phyloP scores from a whole-genome alignment of 2,888 invertebrate species.

The Toxonevra muliebris region DNA sequence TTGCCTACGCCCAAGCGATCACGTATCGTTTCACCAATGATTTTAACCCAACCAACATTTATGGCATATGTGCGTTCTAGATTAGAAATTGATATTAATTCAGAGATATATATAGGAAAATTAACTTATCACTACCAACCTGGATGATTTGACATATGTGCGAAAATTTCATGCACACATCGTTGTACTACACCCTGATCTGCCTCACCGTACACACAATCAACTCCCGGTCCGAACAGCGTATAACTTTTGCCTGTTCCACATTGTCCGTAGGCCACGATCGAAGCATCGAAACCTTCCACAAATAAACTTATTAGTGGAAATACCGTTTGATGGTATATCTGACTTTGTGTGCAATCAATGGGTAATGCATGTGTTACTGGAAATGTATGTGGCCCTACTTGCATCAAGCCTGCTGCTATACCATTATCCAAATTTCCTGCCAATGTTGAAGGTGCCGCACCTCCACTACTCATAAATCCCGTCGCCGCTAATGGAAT shows the following conservation, averaged over 20 bases:
- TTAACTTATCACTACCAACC: conserved; percentile 38
- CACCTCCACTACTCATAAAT: conserved; percentile 12
- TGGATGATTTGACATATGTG: conserved; percentile 71
- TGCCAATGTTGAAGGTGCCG: conserved; percentile 25
- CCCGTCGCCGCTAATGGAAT: conserved; percentile 54
- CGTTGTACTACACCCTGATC: conserved; percentile 76
- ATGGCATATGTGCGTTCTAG: conserved; percentile 73
- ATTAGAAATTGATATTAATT: background rate
- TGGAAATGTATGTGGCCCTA: conserved; percentile 65
- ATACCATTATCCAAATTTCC: conserved; percentile 50
- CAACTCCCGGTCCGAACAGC: conserved; percentile 75
- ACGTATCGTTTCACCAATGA: conserved; percentile 74
- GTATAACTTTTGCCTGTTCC: conserved; percentile 79
- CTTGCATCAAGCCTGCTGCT: conserved; percentile 60
- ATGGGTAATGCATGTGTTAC: conserved; percentile 69
- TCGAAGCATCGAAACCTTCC: conserved; percentile 80
- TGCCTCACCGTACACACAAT: conserved; percentile 71
- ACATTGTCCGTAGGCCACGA: conserved; percentile 75
- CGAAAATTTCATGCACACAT: conserved; percentile 77
- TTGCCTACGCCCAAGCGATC: conserved; percentile 68
- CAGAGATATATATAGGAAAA: background rate
- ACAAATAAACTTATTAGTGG: conserved; percentile 74
- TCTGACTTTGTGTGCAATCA: conserved; percentile 72
- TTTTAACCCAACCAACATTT: conserved; percentile 79
- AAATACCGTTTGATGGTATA: conserved; percentile 73